Evolutionary conservation across 2,113 vertebrate genomes (phyloP).

Genomic region (Gobiocypris rarus): DNA sequence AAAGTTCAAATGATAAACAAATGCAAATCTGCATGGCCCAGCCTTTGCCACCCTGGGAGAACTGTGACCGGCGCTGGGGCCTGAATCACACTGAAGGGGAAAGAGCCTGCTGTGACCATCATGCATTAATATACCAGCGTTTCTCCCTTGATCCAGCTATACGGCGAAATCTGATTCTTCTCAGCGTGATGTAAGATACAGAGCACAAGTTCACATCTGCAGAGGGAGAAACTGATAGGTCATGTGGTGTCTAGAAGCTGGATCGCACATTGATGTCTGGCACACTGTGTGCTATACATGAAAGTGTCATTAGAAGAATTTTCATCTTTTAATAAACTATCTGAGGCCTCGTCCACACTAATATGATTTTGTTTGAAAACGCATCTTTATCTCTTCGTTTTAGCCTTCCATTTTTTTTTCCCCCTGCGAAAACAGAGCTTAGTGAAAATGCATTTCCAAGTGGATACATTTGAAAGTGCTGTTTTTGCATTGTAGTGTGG

Average conservation of each 20-base stretch:
- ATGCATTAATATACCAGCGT: constrained; percentile 42
- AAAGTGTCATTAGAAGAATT: background rate
- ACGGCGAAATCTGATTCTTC: constrained; percentile 56
- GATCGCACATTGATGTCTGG: constrained; percentile 7
- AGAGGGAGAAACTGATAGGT: constrained; percentile 3
- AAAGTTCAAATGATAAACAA: constrained; percentile 59
- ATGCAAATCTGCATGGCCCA: constrained; percentile 54
- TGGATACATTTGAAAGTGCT: no score
- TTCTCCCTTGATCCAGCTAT: constrained; percentile 53
- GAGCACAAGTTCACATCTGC: constrained; percentile 15
- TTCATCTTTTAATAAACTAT: background rate
- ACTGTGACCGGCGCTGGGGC: constrained; percentile 35
- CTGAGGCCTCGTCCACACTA: no score
- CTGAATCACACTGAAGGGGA: constrained; percentile 53
- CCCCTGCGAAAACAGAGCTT: no score
- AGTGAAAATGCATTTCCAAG: no score
- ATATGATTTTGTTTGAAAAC: no score
- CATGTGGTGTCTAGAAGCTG: constrained; percentile 1
- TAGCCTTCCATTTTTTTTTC: no score
- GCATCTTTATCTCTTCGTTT: no score
- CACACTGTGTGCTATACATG: background rate
- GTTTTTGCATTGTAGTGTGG: no score
- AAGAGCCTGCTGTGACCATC: constrained; percentile 58
- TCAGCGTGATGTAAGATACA: constrained; percentile 54
- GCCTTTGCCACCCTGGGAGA: constrained; percentile 33